A percentile compares a stretch with the other conserved stretches of the same genome.
Conservation (phyloP, 1,140 invertebrate species). For the Lordiphosa collinella region DNA sequence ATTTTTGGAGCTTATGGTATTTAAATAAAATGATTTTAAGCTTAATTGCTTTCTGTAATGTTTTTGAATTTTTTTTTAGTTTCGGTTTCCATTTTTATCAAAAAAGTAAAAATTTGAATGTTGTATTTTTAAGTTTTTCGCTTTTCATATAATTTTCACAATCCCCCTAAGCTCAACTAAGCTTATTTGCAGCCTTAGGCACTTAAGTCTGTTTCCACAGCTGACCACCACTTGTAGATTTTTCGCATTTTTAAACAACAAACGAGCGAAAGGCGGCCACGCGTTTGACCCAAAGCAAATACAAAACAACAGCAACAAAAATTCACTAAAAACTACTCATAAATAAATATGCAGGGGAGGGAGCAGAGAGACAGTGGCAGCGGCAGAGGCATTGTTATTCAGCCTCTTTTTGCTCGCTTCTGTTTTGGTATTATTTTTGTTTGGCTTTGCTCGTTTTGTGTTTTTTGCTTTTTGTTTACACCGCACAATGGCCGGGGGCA, state of each 20-base stretch:
- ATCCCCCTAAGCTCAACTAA: too few relatives aligned
- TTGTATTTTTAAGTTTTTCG: too few relatives aligned
- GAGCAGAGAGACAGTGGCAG: constrained; percentile 1
- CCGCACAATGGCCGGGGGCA: constrained; percentile 7
- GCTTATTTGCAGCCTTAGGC: constrained; percentile 39
- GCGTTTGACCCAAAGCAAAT: constrained; percentile 51
- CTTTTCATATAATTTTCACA: too few relatives aligned
- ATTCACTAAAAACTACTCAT: constrained; percentile 60
- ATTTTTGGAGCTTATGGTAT: too few relatives aligned
- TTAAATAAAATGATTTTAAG: too few relatives aligned
- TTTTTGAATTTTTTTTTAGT: too few relatives aligned
- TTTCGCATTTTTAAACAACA: constrained; percentile 55
- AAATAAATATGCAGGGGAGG: constrained; percentile 53
- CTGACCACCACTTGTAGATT: constrained; percentile 62
- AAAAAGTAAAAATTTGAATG: too few relatives aligned
- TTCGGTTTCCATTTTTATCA: too few relatives aligned
- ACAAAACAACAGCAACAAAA: constrained; percentile 18
- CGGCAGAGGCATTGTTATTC: constrained; percentile 38
- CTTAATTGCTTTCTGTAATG: too few relatives aligned
- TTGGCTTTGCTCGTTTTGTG: constrained; percentile 45
- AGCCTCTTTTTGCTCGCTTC: constrained; percentile 33
- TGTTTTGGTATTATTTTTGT: constrained; percentile 43
- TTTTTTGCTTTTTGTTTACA: constrained; percentile 28
- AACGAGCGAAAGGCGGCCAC: constrained; percentile 48
- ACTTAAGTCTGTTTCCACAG: constrained; percentile 5